Conservation (phyloP, 53 echinoderm and acorn worm genomes). For the Henricia sp. region DNA sequence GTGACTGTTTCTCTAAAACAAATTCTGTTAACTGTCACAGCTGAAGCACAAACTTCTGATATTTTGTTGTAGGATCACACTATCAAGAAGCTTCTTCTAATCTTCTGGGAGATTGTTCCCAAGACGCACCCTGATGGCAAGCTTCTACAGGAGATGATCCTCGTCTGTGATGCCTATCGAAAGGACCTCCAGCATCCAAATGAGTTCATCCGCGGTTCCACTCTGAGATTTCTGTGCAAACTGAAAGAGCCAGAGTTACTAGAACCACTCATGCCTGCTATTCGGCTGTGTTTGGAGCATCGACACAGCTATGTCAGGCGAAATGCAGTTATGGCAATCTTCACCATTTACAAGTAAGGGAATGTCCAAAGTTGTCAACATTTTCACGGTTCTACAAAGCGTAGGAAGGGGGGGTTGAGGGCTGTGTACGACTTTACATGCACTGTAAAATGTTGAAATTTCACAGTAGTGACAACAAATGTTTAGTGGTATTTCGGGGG, state of each 20-base stretch:
- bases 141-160: conserved; percentile 97
- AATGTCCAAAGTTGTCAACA: no score
- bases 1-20: no score
- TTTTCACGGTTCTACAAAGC: no score
- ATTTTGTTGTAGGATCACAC: conserved; percentile 76
- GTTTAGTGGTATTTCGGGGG: no score
- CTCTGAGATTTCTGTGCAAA: conserved; percentile 95
- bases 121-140: conserved; percentile 99
- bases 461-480: no score
- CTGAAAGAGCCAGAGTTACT: conserved; percentile 94
- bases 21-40: no score
- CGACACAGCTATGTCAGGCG: conserved; percentile 98
- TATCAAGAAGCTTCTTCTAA: conserved; percentile 91
- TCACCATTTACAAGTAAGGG: conserved; percentile 98
- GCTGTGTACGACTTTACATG: no score
- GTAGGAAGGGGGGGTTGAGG: no score
- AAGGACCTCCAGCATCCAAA: conserved; percentile 99
- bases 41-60: no score
- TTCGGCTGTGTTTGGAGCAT: conserved; percentile 94
- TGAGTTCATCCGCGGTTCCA: conserved; percentile 99
- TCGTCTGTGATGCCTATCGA: conserved; percentile 97
- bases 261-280: conserved; percentile 99
- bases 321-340: conserved; percentile 97
- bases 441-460: no score
- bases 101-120: conserved; percentile 99